A percentile compares a stretch with the other conserved stretches of the same genome.
Conservation (phyloP, 2,113 vertebrate genomes). For the Todiramphus saurophagus region DNA sequence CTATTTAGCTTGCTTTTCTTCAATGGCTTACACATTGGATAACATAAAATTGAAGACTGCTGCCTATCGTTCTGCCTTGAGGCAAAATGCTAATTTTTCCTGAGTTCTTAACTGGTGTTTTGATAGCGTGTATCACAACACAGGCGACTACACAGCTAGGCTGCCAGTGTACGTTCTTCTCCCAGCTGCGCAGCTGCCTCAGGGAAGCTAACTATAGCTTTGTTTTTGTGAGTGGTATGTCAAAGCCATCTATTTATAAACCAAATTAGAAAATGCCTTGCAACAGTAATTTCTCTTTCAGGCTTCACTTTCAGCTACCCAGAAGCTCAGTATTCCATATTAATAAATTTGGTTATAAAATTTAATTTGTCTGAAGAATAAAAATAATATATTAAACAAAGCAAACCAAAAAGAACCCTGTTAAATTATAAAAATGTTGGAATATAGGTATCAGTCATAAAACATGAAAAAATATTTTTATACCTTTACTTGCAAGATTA, state of each 20-base stretch:
- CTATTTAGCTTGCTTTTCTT: not conserved
- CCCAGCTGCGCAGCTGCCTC: conserved; percentile 38
- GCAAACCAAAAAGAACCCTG: not conserved
- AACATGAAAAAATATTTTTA: not conserved
- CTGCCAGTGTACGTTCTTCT: not conserved
- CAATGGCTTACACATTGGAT: not conserved
- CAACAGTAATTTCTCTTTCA: conserved; percentile 35
- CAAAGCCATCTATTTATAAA: conserved; percentile 59
- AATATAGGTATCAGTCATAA: not conserved
- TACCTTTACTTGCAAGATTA: not conserved
- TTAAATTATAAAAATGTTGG: not conserved
- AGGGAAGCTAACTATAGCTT: conserved; percentile 47
- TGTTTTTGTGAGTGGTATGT: conserved; percentile 38
- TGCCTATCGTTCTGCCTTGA: not conserved
- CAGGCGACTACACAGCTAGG: not conserved
- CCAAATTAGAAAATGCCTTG: conserved; percentile 39
- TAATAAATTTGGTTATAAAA: not conserved
- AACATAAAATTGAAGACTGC: not conserved
- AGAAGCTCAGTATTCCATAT: not conserved
- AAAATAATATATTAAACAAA: not conserved
- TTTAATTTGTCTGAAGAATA: not conserved
- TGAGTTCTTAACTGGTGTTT: conserved; percentile 9
- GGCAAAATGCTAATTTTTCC: conserved; percentile 27
- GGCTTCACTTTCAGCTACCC: not conserved
- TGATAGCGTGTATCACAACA: conserved; percentile 17